A percentile compares a stretch with the other conserved stretches of the same genome.
Conservation (phyloP, 2,113 vertebrate species). For the Arvicanthis niloticus region DNA sequence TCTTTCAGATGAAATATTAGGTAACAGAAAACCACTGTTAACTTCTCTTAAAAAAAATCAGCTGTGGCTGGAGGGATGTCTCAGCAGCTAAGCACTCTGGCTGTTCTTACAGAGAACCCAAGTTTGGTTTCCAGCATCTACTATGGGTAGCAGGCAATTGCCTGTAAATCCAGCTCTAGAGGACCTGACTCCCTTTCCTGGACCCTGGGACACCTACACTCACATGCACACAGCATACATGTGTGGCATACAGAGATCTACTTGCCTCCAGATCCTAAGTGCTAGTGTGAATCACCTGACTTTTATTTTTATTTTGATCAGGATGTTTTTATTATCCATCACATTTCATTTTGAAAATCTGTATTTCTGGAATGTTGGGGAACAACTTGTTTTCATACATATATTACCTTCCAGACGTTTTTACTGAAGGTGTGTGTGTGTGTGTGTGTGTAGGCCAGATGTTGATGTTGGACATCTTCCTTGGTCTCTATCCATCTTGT, state of each 20-base stretch:
- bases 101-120: background rate
- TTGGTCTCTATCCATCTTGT: background rate
- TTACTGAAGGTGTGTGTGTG: background rate
- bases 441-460: background rate
- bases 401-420: constrained; percentile 61
- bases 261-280: too few relatives aligned
- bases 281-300: too few relatives aligned
- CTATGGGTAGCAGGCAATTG: background rate
- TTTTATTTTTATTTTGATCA: constrained; percentile 5
- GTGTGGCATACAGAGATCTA: too few relatives aligned
- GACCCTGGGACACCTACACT: background rate
- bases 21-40: background rate
- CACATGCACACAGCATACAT: background rate
- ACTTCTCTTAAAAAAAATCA: background rate
- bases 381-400: constrained; percentile 38
- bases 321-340: constrained; percentile 50
- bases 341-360: constrained; percentile 70
- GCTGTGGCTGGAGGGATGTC: background rate
- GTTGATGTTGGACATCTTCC: background rate
- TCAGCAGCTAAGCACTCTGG: background rate
- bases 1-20: constrained; percentile 33
- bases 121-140: background rate
- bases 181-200: background rate
- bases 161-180: background rate
- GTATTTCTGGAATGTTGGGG: constrained; percentile 48